Evolutionary conservation across 2,888 invertebrate species (phyloP), one percentile per base, ranked within the genome.

Genomic region (Helobdella robusta): DNA sequence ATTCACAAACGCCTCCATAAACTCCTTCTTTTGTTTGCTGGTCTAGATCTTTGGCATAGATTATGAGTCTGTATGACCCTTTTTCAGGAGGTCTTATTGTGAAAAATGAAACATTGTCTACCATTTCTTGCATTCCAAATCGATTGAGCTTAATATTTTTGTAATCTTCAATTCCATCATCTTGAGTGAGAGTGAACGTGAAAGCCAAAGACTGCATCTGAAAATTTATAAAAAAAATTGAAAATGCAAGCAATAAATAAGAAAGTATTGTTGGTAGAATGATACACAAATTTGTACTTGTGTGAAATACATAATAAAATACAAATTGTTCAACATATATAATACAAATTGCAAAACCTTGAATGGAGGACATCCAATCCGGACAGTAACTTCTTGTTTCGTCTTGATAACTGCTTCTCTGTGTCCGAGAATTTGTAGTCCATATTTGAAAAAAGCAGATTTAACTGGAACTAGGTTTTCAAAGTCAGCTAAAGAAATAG

Each of bases 391-490:
- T 52, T 77, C 77, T 6, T 76, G 76, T 15, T 75, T 73, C 11
- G 75, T 73, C 64, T 72, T 72, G 64, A 79, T 77, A 8, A 79
- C 78, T 0, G 79, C 79, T 6, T 76, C 76, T n/a, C 76, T 72
- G 71, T 79, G 77, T 54, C 76, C 77, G 59, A 77, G 74, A 72
- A 79, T 76, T 70, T 79, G 77, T 56, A 79, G 73, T 35, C 78
- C 78, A 63, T 75, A 75, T 69, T 79, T 79, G 74, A 79, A 79
- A 74, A 79, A 79, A 65, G 78, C 77, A 30, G 77, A 77, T 69
- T 79, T 79, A 74, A 79, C 79, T 66, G 78, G 78, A 0, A 78
- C 78, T 72, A 79, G 76, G 70, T 77, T 75, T 71, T 79, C 79
- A 71, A 79, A 79, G 71, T 79, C 78, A 25, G 76, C 73, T 64